Conservation (phyloP, 2,888 invertebrate genomes). For the Cephus pulcher region DNA sequence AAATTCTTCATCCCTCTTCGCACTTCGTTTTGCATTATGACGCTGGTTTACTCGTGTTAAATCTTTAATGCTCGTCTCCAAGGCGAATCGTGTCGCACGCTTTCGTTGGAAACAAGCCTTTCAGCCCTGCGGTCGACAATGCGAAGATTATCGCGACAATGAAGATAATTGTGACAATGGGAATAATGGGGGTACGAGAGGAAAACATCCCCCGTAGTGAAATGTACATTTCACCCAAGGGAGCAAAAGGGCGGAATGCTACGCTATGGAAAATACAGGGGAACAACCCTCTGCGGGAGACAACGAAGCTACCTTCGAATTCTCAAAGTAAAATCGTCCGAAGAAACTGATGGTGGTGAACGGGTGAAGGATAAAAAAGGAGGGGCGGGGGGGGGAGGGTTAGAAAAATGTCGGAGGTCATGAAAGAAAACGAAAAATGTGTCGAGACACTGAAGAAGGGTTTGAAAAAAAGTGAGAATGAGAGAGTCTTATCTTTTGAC, state of each 20-base stretch:
- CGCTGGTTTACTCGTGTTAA: background rate
- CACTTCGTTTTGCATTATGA: background rate
- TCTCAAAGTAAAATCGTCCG: background rate
- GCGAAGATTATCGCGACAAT: conserved; percentile 27
- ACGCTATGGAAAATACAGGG: conserved; percentile 1
- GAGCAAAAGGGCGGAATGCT: conserved; percentile 12
- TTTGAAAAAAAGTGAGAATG: background rate
- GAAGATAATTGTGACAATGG: conserved; percentile 31
- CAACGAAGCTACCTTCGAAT: background rate
- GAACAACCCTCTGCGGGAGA: conserved; percentile 14
- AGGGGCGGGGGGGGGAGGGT: background rate
- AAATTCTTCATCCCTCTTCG: no score
- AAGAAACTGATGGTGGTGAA: background rate
- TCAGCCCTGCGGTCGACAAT: conserved; percentile 16
- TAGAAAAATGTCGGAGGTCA: conserved; percentile 6
- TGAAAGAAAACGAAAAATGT: background rate
- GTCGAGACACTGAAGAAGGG: background rate
- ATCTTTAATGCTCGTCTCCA: background rate
- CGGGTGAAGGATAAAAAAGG: conserved; percentile 15
- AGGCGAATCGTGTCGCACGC: background rate
- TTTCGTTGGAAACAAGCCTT: conserved; percentile 1
- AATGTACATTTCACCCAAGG: conserved; percentile 15
- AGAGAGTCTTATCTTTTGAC: background rate
- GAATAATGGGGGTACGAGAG: conserved; percentile 21
- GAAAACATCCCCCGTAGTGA: conserved; percentile 14